phyloP scores from a whole-genome alignment of 2,888 invertebrate species.

The Graphium colonna region DNA sequence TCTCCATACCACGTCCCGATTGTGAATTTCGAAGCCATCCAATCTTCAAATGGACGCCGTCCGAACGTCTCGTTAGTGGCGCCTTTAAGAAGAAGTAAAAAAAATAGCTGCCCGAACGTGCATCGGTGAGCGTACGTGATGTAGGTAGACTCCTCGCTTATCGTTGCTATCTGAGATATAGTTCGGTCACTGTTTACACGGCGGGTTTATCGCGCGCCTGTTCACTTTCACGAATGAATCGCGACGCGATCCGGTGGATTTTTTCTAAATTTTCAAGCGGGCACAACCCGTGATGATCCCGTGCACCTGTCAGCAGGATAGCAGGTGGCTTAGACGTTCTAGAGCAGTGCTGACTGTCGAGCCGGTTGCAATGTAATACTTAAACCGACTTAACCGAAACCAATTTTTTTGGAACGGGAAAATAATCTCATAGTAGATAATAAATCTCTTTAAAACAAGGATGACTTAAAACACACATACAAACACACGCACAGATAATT shows the following conservation, averaged over 20 bases:
- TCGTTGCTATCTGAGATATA: constrained; percentile 46
- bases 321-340: neutral
- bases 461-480: too few species aligned
- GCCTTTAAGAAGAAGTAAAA: neutral
- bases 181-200: constrained; percentile 49
- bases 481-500: too few species aligned
- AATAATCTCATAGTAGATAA: too few species aligned
- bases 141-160: constrained; percentile 33
- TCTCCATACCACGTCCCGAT: too few species aligned
- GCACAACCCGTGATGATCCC: neutral
- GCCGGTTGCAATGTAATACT: neutral
- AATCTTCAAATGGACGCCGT: too few species aligned
- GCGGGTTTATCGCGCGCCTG: constrained; percentile 22
- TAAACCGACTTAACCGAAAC: neutral
- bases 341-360: too few species aligned
- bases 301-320: neutral
- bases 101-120: neutral
- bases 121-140: constrained; percentile 29
- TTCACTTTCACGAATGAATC: constrained; percentile 30
- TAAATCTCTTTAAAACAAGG: too few species aligned
- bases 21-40: too few species aligned
- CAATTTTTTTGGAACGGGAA: neutral
- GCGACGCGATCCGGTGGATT: constrained; percentile 3
- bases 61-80: too few species aligned
- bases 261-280: neutral